Evolutionary conservation across 2,797 vertebrate species (phyloP).

Genomic region (Lagocephalus sceleratus): DNA sequence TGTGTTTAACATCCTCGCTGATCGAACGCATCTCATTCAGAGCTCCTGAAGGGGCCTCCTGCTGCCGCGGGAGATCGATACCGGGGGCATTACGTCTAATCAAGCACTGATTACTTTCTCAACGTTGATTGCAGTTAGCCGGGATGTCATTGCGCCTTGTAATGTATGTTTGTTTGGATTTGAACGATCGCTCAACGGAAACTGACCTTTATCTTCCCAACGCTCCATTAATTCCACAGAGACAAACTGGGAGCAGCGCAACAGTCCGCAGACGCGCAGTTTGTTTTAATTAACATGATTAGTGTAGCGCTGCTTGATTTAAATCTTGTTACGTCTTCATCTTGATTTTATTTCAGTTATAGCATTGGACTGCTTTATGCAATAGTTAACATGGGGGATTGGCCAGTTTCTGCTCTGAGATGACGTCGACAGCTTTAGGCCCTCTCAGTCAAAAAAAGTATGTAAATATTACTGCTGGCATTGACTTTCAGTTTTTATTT

Average conservation of each 20-base stretch:
- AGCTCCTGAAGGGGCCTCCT: slow-evolving; percentile 37
- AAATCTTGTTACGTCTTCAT: slow-evolving; percentile 2
- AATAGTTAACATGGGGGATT: slow-evolving; percentile 1
- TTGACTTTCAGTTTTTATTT: too few species aligned
- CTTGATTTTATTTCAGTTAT: slow-evolving; percentile 4
- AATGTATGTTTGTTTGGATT: slow-evolving; percentile 49
- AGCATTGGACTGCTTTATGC: not conserved
- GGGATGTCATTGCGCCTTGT: slow-evolving; percentile 41
- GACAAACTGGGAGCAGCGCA: slow-evolving; percentile 11
- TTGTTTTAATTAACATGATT: slow-evolving; percentile 20
- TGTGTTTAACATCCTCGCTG: slow-evolving; percentile 57
- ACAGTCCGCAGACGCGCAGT: slow-evolving; percentile 2
- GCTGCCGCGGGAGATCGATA: slow-evolving; percentile 57
- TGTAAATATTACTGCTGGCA: too few species aligned
- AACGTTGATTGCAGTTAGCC: slow-evolving; percentile 49
- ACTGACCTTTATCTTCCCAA: slow-evolving; percentile 36
- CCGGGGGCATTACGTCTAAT: slow-evolving; percentile 53
- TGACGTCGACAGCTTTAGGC: too few species aligned
- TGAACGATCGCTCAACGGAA: slow-evolving; percentile 41
- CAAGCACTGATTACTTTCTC: slow-evolving; percentile 70
- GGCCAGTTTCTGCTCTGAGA: too few species aligned
- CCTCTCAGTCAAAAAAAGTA: too few species aligned
- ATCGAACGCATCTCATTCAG: slow-evolving; percentile 60
- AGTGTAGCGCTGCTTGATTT: not conserved
- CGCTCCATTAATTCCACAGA: slow-evolving; percentile 25